Base-by-base conservation (phyloP, 2,888 invertebrate species). In the Melanostoma mellinum region DNA sequence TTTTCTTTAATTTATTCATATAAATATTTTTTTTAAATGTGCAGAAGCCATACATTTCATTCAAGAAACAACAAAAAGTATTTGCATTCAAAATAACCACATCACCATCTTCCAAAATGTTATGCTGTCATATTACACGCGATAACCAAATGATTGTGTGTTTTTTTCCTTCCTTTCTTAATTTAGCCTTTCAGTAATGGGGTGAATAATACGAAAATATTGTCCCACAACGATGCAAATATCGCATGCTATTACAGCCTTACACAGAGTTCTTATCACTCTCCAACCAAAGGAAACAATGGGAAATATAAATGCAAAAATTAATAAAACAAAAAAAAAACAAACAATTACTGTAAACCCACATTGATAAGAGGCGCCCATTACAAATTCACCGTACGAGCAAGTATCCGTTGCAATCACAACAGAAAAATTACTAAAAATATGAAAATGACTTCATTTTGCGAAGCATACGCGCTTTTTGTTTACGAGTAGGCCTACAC, bases 361-460 rank as follows among this genome's bases (percentile, higher is more conserved):
- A 63, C 38, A 63, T 63, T 63, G 63, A 63, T 63, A 63, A 63
- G 48, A 63, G 50, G 8, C 50, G 63, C 48, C 63, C 63, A 63
- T 63, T 50, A 38, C 50, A 63, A 63, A 50, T 50, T 63, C 63
- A 63, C 63, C 50, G 63, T 63, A 9, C 8, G 20, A 20, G 20
- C 38, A 63, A 63, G 63, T 61, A 63, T 63, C 63, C 63, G 63
- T 4, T 63, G 38, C 32, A 58, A 68, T 4, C 48, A 9, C 42
- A 69, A 20, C n/a, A 60, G 46, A 65, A 72, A 10, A 44, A 30
- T 35, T 55, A 38, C 9, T 33, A 60, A 50, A 42, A 61, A 44
- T 33, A 58, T 52, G 5, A 52, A 72, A 68, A 48, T 67, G 9
- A 55, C 8, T 53, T 58, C 40, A 65, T 56, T 74, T 44, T 33